A percentile compares a stretch with the other conserved stretches of the same genome.
phyloP scores from a whole-genome alignment of 2,113 vertebrate species.

The Oplegnathus fasciatus region DNA sequence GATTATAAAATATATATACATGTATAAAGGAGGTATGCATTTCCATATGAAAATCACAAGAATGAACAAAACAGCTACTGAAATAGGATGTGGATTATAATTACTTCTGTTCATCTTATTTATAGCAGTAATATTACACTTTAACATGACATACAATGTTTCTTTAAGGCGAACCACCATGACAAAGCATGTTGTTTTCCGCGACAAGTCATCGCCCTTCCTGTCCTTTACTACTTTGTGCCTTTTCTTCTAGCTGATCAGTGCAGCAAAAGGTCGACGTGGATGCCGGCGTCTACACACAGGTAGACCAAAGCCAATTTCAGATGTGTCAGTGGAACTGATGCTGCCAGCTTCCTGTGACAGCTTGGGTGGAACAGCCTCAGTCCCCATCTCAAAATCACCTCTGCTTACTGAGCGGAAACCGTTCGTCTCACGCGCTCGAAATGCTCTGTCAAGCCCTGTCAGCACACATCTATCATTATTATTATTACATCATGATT shows the following conservation, averaged over 20 bases:
- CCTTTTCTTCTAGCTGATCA: conserved; percentile 55
- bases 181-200: conserved; percentile 11
- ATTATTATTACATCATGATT: conserved; percentile 41
- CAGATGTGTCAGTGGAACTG: conserved; percentile 78
- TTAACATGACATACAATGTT: neutral
- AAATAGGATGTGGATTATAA: neutral
- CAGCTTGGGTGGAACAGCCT: conserved; percentile 74
- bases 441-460: conserved; percentile 58
- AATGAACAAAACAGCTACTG: conserved; percentile 9
- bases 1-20: neutral
- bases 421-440: conserved; percentile 50
- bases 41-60: neutral
- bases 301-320: conserved; percentile 80
- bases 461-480: conserved; percentile 55
- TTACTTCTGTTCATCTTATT: neutral
- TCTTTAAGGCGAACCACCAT: neutral
- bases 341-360: conserved; percentile 72
- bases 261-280: conserved; percentile 54
- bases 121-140: neutral
- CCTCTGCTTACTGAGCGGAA: conserved; percentile 67
- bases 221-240: conserved; percentile 33
- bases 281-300: conserved; percentile 52
- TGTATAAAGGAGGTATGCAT: neutral
- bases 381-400: conserved; percentile 71
- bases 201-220: neutral